Conservation (phyloP, 1,140 invertebrate genomes). For the Venustaconcha ellipsiformis region DNA sequence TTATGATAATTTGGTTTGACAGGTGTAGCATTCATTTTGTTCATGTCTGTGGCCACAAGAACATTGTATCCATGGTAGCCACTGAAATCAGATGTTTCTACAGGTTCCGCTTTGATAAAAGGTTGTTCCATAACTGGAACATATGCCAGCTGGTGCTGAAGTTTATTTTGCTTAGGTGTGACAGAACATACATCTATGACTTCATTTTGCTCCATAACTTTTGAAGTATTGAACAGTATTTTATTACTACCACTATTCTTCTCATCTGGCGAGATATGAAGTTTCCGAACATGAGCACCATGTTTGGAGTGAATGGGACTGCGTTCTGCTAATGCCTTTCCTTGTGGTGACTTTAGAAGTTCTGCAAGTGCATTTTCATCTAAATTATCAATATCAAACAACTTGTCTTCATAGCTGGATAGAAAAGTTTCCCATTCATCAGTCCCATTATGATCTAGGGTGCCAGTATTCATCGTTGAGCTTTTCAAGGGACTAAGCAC, state of each 20-base stretch:
- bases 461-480: constrained; percentile 21
- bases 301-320: constrained; percentile 8
- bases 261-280: constrained; percentile 22
- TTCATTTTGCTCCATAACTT: too few relatives aligned
- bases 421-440: constrained; percentile 25
- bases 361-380: constrained; percentile 16
- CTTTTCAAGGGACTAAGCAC: constrained; percentile 27
- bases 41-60: constrained; percentile 25
- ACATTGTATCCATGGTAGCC: neutral
- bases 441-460: constrained; percentile 7
- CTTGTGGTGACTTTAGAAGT: constrained; percentile 22
- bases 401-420: constrained; percentile 26
- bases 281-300: constrained; percentile 6
- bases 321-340: constrained; percentile 13
- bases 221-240: too few relatives aligned
- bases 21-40: constrained; percentile 31
- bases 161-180: too few relatives aligned
- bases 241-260: constrained; percentile 5
- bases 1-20: constrained; percentile 22
- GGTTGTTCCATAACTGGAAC: too few relatives aligned
- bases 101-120: too few relatives aligned
- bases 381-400: constrained; percentile 24
- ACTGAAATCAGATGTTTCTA: too few relatives aligned
- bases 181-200: too few relatives aligned
- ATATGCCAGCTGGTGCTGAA: too few relatives aligned